These are phyloP conservation scores for Atethmia centrago DNA, from an alignment of 2,888 invertebrate genomes.

Conservation along the genomic window DNA sequence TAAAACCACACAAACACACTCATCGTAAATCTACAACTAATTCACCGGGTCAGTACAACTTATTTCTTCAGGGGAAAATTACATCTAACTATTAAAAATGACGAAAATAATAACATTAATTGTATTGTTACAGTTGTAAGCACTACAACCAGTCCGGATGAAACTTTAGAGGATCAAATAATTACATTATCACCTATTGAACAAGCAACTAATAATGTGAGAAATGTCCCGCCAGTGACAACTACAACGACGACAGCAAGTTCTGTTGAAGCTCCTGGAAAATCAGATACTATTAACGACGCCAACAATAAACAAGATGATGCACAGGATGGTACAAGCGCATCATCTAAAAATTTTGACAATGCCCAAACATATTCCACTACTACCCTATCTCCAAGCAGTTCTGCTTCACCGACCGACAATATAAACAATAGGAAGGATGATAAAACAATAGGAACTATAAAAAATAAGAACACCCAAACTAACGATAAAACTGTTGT, in stretches of 20 bases:
- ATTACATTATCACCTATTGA: slow-evolving; percentile 61
- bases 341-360: too few relatives aligned
- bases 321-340: background rate
- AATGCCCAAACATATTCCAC: background rate
- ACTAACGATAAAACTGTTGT: background rate
- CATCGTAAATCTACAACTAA: background rate
- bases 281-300: background rate
- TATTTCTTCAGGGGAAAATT: background rate
- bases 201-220: slow-evolving; percentile 46
- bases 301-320: slow-evolving; percentile 4
- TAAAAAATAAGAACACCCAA: slow-evolving; percentile 4
- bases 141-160: background rate
- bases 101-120: background rate
- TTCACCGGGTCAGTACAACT: slow-evolving; percentile 31
- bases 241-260: slow-evolving; percentile 17
- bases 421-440: background rate
- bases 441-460: background rate
- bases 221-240: slow-evolving; percentile 11
- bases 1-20: background rate
- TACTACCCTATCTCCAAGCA: slow-evolving; percentile 25
- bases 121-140: slow-evolving; percentile 31
- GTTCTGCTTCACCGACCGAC: background rate
- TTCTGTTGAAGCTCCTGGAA: background rate
- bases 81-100: background rate
- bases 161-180: slow-evolving; percentile 17